Conservation (phyloP, 2,888 invertebrate genomes). For the Coelogynopora nodosa region DNA sequence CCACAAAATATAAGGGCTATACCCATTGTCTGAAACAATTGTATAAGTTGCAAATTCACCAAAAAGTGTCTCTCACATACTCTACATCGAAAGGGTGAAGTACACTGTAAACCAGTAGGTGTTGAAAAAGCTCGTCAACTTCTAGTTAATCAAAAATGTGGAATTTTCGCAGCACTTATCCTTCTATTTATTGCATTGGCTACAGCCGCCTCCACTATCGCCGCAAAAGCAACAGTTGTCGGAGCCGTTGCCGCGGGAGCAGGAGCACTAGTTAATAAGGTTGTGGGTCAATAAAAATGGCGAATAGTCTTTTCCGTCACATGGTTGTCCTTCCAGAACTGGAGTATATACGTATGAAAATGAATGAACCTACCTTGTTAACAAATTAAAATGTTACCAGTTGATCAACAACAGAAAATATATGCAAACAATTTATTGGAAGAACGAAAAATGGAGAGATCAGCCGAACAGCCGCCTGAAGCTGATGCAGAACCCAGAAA, state of each 20-base stretch:
- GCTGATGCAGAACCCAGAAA: too few species aligned
- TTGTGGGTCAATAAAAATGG: neutral
- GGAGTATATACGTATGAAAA: conserved; percentile 13
- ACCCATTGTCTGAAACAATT: neutral
- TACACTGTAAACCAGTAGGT: neutral
- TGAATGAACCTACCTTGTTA: neutral
- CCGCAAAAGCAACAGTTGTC: too few species aligned
- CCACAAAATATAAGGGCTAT: neutral
- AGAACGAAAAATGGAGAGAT: neutral
- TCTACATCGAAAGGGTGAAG: neutral
- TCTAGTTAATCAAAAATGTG: neutral
- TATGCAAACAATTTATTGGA: neutral
- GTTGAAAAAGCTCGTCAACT: neutral
- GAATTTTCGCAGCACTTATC: neutral
- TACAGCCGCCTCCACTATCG: neutral
- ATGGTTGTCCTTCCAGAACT: neutral
- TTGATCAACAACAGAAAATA: neutral
- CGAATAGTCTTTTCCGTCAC: neutral
- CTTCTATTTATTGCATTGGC: neutral
- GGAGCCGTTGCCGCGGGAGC: neutral
- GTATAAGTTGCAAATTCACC: neutral
- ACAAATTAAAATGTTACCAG: neutral
- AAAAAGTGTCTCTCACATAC: neutral
- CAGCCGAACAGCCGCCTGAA: neutral
- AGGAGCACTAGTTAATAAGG: neutral